These are phyloP conservation scores for Lepidonotus clava DNA, from an alignment of 2,888 invertebrate genomes.

Conservation along the genomic window DNA sequence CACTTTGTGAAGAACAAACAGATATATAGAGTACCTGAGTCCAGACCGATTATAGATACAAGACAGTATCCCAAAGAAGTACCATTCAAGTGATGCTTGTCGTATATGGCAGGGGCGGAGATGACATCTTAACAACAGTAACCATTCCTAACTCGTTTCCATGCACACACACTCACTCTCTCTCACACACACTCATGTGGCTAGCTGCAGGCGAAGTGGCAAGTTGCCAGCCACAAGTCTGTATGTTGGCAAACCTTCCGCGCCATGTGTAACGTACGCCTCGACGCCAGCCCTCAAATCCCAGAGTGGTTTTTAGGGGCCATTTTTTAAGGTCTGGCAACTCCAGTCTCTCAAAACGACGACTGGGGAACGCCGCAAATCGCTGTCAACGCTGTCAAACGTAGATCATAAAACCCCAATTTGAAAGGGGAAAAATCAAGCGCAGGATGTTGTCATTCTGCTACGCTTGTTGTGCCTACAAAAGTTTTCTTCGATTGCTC, in stretches of 20 bases:
- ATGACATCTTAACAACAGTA: neutral
- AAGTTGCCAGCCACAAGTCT: conserved; percentile 1
- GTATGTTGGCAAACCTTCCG: conserved; percentile 9
- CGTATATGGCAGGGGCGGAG: too few relatives aligned
- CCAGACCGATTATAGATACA: too few relatives aligned
- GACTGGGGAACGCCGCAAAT: neutral
- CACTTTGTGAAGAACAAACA: too few relatives aligned
- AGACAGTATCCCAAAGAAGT: too few relatives aligned
- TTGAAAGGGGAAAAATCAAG: neutral
- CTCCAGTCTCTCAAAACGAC: neutral
- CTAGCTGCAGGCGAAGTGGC: conserved; percentile 24
- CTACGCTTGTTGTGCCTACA: neutral
- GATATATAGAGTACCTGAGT: too few relatives aligned
- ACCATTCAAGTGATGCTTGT: too few relatives aligned
- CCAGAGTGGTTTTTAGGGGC: neutral
- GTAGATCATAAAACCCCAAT: neutral
- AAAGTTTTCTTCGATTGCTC: conserved; percentile 18
- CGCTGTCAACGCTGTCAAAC: neutral
- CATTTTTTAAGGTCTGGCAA: neutral
- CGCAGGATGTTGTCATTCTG: neutral
- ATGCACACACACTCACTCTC: neutral
- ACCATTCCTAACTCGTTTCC: neutral
- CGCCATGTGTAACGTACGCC: conserved; percentile 11
- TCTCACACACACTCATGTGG: neutral
- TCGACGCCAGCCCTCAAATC: neutral